Evolutionary conservation across 2,797 vertebrate species (phyloP).

Genomic region (Liparis tanakae): DNA sequence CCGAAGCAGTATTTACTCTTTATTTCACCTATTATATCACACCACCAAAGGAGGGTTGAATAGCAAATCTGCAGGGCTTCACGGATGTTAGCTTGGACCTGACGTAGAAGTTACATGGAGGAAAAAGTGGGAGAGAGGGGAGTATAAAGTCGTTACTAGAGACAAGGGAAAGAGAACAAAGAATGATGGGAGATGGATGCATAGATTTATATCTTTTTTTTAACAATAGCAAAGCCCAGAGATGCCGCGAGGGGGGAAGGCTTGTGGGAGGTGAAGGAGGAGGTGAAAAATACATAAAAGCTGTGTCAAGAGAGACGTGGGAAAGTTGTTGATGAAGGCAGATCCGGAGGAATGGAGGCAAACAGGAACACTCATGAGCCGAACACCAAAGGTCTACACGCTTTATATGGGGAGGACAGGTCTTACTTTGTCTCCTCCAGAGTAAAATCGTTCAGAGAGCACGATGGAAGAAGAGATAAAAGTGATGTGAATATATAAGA

Average conservation of each 20-base stretch:
- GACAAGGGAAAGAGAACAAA: constrained; percentile 10
- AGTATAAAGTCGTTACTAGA: constrained; percentile 22
- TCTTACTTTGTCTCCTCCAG: constrained; percentile 47
- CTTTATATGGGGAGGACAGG: constrained; percentile 42
- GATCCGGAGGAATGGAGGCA: constrained; percentile 35
- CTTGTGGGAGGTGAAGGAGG: constrained; percentile 26
- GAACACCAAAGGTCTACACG: constrained; percentile 44
- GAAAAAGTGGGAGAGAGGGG: neutral
- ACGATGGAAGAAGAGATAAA: constrained; percentile 30
- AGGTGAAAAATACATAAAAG: constrained; percentile 42
- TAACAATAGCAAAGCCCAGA: constrained; percentile 15
- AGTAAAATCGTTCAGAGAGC: constrained; percentile 37
- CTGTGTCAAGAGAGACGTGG: constrained; percentile 30
- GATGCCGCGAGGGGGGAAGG: neutral
- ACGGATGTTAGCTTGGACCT: neutral
- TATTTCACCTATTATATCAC: neutral
- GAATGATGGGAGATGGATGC: constrained; percentile 18
- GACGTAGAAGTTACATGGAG: neutral
- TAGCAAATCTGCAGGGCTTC: neutral
- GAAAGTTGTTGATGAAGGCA: constrained; percentile 40
- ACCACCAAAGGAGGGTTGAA: neutral
- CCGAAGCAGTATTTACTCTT: neutral
- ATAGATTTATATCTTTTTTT: constrained; percentile 29
- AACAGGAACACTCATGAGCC: constrained; percentile 37
- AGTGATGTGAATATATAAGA: constrained; percentile 27